Conservation (phyloP, 2,888 invertebrate species). For the Achlya flavicornis region DNA sequence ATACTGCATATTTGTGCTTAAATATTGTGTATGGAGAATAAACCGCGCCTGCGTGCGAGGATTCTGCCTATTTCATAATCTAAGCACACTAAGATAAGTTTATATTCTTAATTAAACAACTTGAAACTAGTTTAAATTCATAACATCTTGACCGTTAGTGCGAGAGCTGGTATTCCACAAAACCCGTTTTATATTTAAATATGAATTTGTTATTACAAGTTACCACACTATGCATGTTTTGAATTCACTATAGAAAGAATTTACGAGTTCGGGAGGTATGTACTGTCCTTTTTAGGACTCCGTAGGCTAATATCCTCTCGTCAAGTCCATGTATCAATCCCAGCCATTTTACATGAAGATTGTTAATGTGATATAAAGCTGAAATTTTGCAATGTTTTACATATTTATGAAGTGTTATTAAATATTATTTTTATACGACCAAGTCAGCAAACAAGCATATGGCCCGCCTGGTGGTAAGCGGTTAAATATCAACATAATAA, state of each 20-base stretch:
- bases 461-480: too few species aligned
- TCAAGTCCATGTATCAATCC: too few species aligned
- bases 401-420: too few species aligned
- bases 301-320: too few species aligned
- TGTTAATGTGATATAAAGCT: too few species aligned
- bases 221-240: conserved; percentile 15
- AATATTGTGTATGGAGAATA: conserved; percentile 15
- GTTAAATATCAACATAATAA: too few species aligned
- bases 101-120: conserved; percentile 26
- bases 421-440: too few species aligned
- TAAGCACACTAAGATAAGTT: not conserved
- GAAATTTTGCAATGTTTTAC: too few species aligned
- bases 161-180: conserved; percentile 37
- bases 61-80: not conserved
- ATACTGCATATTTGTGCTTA: conserved; percentile 27
- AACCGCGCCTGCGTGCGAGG: not conserved
- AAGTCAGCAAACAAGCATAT: too few species aligned
- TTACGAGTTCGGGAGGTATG: not conserved
- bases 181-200: conserved; percentile 44
- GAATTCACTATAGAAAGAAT: conserved; percentile 13
- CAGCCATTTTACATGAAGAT: too few species aligned
- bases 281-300: too few species aligned
- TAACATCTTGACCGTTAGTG: conserved; percentile 43
- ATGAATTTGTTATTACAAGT: conserved; percentile 6
- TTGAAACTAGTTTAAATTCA: conserved; percentile 49